phyloP scores from a whole-genome alignment of 1,140 invertebrate genomes.

The Penaeus vannamei region DNA sequence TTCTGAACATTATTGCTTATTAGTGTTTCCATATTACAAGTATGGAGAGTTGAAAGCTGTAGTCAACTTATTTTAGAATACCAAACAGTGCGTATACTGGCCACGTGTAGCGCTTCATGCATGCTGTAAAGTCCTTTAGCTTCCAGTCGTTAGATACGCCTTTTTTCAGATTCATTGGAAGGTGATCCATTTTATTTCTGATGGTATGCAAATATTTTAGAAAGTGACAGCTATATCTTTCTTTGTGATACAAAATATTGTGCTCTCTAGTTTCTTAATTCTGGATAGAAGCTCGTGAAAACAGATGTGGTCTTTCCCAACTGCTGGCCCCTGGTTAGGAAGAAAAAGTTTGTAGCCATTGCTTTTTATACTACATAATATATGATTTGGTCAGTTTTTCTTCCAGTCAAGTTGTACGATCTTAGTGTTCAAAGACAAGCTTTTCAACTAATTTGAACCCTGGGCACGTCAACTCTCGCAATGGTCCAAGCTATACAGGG shows the following conservation, averaged over 20 bases:
- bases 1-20: slow-evolving; percentile 41
- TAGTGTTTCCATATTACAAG: slow-evolving; percentile 37
- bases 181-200: slow-evolving; percentile 26
- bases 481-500: slow-evolving; percentile 43
- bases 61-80: slow-evolving; percentile 42
- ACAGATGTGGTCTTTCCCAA: slow-evolving; percentile 29
- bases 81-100: slow-evolving; percentile 43
- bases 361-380: not conserved
- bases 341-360: not conserved
- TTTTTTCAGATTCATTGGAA: slow-evolving; percentile 24
- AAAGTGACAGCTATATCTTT: slow-evolving; percentile 36
- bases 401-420: not conserved
- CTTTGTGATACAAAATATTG: slow-evolving; percentile 40
- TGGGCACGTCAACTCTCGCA: slow-evolving; percentile 34
- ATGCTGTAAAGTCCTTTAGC: slow-evolving; percentile 27
- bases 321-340: slow-evolving; percentile 1
- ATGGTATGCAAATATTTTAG: slow-evolving; percentile 35
- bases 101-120: slow-evolving; percentile 46
- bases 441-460: slow-evolving; percentile 1
- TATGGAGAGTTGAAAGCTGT: slow-evolving; percentile 23
- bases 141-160: slow-evolving; percentile 37
- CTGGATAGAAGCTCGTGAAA: slow-evolving; percentile 21
- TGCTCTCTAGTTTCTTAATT: slow-evolving; percentile 44
- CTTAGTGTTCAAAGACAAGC: not conserved
- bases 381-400: too few relatives aligned